These are phyloP conservation scores for Schizotus pectinicornis DNA, from an alignment of 2,888 invertebrate species.

Conservation along the genomic window DNA sequence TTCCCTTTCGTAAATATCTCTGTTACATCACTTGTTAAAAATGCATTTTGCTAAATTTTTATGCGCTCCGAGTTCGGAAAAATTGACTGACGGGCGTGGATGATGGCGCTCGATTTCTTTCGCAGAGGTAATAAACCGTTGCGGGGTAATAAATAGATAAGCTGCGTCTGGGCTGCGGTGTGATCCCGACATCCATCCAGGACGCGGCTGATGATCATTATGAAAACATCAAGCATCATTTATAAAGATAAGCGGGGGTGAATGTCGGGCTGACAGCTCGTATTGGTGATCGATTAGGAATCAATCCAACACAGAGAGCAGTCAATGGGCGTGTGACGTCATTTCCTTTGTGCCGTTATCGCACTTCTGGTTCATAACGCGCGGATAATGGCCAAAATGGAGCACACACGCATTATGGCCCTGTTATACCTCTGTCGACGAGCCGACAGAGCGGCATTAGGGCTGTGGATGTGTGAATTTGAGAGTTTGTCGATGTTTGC, in stretches of 20 bases:
- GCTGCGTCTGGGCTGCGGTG: conserved; percentile 15
- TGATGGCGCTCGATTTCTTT: conserved; percentile 6
- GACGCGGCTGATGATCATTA: conserved; percentile 47
- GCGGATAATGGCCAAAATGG: conserved; percentile 56
- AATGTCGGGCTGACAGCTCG: conserved; percentile 54
- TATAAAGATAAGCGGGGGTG: conserved; percentile 58
- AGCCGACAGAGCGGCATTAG: conserved; percentile 12
- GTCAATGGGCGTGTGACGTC: conserved; percentile 60
- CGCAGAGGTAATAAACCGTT: conserved; percentile 28
- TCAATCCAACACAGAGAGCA: conserved; percentile 57
- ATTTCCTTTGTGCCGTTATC: conserved; percentile 61
- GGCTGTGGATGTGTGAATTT: conserved; percentile 10
- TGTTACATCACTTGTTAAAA: too few species aligned
- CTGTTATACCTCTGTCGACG: conserved; percentile 17
- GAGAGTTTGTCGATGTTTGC: conserved; percentile 10
- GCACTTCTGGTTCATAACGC: conserved; percentile 61
- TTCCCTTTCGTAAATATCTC: too few species aligned
- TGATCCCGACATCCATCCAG: conserved; percentile 8
- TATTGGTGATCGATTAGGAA: conserved; percentile 58
- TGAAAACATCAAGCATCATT: conserved; percentile 58
- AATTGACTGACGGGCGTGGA: neutral
- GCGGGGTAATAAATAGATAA: conserved; percentile 34
- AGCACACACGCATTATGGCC: conserved; percentile 41
- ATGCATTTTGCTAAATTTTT: too few species aligned
- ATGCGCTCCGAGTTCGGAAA: neutral